These are phyloP conservation scores for Nestor notabilis DNA, from an alignment of 2,113 vertebrate genomes.

Conservation along the genomic window DNA sequence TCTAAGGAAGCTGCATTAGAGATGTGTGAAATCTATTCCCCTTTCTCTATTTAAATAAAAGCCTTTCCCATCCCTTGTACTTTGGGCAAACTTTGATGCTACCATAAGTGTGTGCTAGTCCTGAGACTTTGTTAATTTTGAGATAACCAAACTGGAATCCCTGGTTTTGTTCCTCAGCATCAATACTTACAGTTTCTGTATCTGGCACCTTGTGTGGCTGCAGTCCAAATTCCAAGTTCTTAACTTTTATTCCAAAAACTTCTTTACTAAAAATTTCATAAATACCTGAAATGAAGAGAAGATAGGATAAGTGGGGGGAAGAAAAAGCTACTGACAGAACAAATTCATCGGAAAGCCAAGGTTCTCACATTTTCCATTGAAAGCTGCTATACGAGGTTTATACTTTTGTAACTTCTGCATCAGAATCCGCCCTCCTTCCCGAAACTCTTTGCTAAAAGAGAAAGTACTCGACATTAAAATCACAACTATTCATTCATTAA, in stretches of 20 bases:
- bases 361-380: conserved; percentile 98
- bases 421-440: conserved; percentile 96
- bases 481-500: background rate
- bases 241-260: conserved; percentile 94
- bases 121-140: background rate
- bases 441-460: conserved; percentile 90
- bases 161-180: background rate
- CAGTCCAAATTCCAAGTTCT: conserved; percentile 95
- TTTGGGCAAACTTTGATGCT: background rate
- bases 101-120: background rate
- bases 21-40: background rate
- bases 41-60: background rate
- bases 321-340: background rate
- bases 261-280: conserved; percentile 99
- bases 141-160: background rate
- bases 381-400: conserved; percentile 94
- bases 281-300: conserved; percentile 85
- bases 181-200: conserved; percentile 88
- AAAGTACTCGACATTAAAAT: conserved; percentile 49
- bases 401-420: conserved; percentile 94
- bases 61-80: background rate
- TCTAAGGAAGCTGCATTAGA: background rate
- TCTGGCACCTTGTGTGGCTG: conserved; percentile 97
- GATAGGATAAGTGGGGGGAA: background rate
- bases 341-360: background rate